Percentiles rank a stretch among this genome's conserved stretches.
Conservation (phyloP, 2,113 vertebrate genomes). For the Pan troglodytes region NHGRI_mPanTro3-v2.1_pri NC_072411.2:72621001-72621500, state of each 20-base stretch:
- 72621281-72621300: not conserved
- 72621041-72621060: conserved; percentile 11
- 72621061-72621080: not conserved
- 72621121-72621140: not conserved
- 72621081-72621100: not conserved
- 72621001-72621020: not conserved
- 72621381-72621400: conserved; percentile 55
- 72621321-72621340: not conserved
- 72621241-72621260: conserved; percentile 20
- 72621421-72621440: not conserved
- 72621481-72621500: conserved; percentile 5
- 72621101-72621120: not conserved
- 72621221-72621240: not conserved
- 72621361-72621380: conserved; percentile 30
- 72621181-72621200: not conserved
- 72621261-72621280: conserved; percentile 17
- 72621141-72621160: conserved; percentile 49
- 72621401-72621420: not conserved
- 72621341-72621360: not conserved
- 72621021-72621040: not conserved
- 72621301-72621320: not conserved
- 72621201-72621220: not conserved
- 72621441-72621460: conserved; percentile 23
- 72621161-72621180: not conserved
- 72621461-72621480: conserved; percentile 33